Evolutionary conservation across 1,140 invertebrate species (phyloP), one percentile per base, ranked within the genome.

Genomic region (Portunus trituberculatus): DNA sequence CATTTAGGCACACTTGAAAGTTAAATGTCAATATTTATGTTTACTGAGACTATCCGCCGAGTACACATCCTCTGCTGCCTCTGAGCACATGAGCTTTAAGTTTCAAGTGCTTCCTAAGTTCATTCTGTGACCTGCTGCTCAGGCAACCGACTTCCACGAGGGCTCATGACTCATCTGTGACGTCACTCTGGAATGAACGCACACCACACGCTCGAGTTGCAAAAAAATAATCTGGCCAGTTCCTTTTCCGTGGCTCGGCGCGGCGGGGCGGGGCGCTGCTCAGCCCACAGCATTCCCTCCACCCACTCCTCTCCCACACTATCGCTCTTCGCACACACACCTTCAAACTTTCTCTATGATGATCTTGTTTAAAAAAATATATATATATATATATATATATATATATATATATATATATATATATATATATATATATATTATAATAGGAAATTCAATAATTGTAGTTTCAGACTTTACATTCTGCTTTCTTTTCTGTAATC

Each of bases 91-190:
- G 67, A 76, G 48, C 46, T 86, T 93, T 46, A 93, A 48, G 25
- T 87, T 87, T 59, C 84, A 87, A 86, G 92, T 93, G 84, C 87
- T 52, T 93, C 48, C 28, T 84, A 52, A 86, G 83, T 93, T 93
- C 83, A 87, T 88, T 93, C 92, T 59, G n/a, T 16, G 52, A 93
- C 92, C 83, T 59, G 87, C 92, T 93, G 92, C 92, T 86, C 92
- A 93, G n/a, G 52, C 82, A 31, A n/a, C 92, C 32, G 67, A 52
- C 92, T 84, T 93, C 82, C 82, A 84, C 76, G 16, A 84, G 25
- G 67, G 67, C 67, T 76, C 67, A 76, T 76, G 67, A 76, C 67
- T 76, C 67, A n/a, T 76, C 16, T n/a, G 4, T 76, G 16, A 76
- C 67, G n/a, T 76, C 67, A 76, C 20, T 25, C n/a, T 25, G 20